Conservation (phyloP, 2,113 vertebrate genomes). For the Carettochelys insculpta region DNA sequence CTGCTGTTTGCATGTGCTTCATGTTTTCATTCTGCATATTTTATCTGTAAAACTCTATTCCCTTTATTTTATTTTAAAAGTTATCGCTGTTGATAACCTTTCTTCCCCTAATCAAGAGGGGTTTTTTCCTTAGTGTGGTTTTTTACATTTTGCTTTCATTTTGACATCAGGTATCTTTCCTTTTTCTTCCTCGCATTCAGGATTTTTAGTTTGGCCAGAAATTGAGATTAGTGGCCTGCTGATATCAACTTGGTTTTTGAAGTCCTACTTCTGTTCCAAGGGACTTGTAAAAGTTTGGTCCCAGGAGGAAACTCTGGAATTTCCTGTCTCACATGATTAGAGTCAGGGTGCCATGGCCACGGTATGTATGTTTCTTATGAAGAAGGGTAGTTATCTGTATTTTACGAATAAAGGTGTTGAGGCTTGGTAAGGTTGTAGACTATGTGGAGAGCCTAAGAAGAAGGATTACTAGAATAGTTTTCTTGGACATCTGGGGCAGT, state of each 20-base stretch:
- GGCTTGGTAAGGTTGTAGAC: neutral
- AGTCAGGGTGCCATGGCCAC: neutral
- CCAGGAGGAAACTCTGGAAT: neutral
- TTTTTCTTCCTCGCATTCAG: neutral
- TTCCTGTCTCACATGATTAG: neutral
- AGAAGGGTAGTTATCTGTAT: too few species aligned
- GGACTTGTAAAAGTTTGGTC: neutral
- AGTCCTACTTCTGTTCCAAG: neutral
- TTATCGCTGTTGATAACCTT: neutral
- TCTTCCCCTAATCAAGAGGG: neutral
- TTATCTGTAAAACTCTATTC: neutral
- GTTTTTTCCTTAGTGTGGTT: neutral
- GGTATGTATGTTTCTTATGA: too few species aligned
- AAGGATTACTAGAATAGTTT: neutral
- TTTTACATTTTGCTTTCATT: neutral
- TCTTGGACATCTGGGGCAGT: accelerated
- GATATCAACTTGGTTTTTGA: neutral
- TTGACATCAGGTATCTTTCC: neutral
- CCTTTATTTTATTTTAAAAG: too few species aligned
- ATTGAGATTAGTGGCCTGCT: neutral
- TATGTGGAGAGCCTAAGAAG: neutral
- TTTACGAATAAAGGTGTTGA: neutral
- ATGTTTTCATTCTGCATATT: neutral
- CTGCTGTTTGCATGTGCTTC: neutral
- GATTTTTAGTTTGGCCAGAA: neutral